Conservation (phyloP, 92 coral and sea anemone species). For the Parazoanthus swiftii region DNA sequence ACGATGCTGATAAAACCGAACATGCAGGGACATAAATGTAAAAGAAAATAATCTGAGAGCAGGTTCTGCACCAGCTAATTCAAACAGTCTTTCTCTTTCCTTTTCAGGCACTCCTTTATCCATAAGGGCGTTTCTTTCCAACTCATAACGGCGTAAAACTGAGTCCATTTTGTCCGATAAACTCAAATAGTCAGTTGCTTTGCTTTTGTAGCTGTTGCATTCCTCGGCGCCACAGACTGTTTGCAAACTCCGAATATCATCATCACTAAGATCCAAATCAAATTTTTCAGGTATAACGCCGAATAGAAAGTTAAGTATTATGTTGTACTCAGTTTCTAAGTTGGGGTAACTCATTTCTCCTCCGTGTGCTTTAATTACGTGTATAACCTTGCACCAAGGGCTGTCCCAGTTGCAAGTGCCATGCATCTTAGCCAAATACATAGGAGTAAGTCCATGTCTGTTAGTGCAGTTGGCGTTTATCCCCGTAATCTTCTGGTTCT, state of each 20-base stretch:
- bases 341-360: conserved; percentile 49
- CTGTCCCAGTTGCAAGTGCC: conserved; percentile 26
- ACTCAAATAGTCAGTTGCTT: conserved; percentile 11
- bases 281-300: not conserved
- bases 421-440: conserved; percentile 60
- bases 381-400: conserved; percentile 60
- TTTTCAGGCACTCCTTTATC: not conserved
- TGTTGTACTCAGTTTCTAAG: conserved; percentile 43
- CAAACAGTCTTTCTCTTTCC: not conserved
- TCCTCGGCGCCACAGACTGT: conserved; percentile 18
- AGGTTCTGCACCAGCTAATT: not conserved
- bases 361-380: conserved; percentile 28
- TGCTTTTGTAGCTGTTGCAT: conserved; percentile 12
- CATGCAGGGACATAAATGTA: conserved; percentile 9
- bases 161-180: conserved; percentile 8
- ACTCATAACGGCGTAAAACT: conserved; percentile 8
- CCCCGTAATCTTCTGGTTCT: conserved; percentile 26
- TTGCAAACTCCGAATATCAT: conserved; percentile 16
- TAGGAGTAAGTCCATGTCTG: conserved; percentile 62
- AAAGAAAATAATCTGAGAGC: conserved; percentile 19
- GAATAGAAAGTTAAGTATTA: not conserved
- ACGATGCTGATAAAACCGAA: conserved; percentile 20
- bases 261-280: not conserved
- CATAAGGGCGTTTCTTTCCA: not conserved
- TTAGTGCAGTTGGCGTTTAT: conserved; percentile 63